phyloP scores from a whole-genome alignment of 1,140 invertebrate genomes.

The Sarcophaga peregrina region DNA sequence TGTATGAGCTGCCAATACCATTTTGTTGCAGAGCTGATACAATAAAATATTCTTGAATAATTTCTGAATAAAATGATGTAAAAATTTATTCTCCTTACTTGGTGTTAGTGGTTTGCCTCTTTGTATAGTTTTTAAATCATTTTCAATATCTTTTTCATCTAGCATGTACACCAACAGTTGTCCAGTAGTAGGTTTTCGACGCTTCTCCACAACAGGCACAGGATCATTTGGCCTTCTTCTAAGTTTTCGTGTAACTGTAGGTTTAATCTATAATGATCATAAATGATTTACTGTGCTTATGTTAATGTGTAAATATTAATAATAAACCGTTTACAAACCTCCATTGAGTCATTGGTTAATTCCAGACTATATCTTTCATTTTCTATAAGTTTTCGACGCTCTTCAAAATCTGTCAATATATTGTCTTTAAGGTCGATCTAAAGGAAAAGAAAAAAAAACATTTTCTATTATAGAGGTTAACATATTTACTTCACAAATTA shows the following conservation, averaged over 20 bases:
- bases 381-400: slow-evolving; percentile 90
- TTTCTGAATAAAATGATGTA: too few species aligned
- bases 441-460: not conserved
- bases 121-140: slow-evolving; percentile 86
- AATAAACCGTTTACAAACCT: slow-evolving; percentile 68
- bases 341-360: slow-evolving; percentile 87
- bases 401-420: slow-evolving; percentile 90
- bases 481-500: slow-evolving; percentile 11
- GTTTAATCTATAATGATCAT: slow-evolving; percentile 69
- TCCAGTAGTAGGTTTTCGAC: slow-evolving; percentile 78
- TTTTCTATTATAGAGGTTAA: not conserved
- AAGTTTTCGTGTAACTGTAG: slow-evolving; percentile 86
- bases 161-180: slow-evolving; percentile 86
- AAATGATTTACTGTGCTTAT: not conserved
- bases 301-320: not conserved
- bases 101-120: slow-evolving; percentile 72
- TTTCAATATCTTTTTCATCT: slow-evolving; percentile 90
- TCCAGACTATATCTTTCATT: slow-evolving; percentile 87
- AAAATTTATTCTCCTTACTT: slow-evolving; percentile 40
- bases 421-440: slow-evolving; percentile 84
- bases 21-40: slow-evolving; percentile 57
- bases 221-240: slow-evolving; percentile 93
- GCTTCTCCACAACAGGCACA: slow-evolving; percentile 84
- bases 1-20: slow-evolving; percentile 49
- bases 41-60: not conserved